Conservation (phyloP, 2,113 vertebrate genomes). For the Dissostichus mawsoni region DNA sequence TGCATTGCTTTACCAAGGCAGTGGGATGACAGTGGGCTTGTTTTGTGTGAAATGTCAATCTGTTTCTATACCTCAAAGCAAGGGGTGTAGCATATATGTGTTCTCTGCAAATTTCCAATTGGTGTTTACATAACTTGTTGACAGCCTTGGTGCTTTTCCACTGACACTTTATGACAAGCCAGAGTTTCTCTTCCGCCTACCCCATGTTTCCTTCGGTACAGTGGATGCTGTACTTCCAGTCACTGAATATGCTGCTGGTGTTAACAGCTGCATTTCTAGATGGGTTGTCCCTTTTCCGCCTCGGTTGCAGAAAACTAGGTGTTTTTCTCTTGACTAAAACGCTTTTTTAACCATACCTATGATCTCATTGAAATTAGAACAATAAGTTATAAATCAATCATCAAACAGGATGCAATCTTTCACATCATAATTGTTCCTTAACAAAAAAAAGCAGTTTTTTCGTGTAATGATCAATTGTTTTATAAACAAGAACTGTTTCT, state of each 20-base stretch:
- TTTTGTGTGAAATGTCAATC: slow-evolving; percentile 67
- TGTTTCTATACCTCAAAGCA: slow-evolving; percentile 54
- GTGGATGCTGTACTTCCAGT: slow-evolving; percentile 38
- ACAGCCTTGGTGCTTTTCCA: slow-evolving; percentile 50
- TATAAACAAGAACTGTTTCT: background rate
- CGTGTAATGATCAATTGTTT: background rate
- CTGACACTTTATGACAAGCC: slow-evolving; percentile 68
- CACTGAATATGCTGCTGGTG: slow-evolving; percentile 33
- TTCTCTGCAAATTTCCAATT: slow-evolving; percentile 42
- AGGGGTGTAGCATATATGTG: slow-evolving; percentile 41
- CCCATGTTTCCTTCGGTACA: slow-evolving; percentile 57
- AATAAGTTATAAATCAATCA: background rate
- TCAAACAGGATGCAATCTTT: background rate
- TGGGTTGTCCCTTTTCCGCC: slow-evolving; percentile 46
- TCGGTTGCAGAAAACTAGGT: background rate
- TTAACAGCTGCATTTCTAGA: slow-evolving; percentile 35
- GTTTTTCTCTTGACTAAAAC: background rate
- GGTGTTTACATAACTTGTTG: slow-evolving; percentile 71
- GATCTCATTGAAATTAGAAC: background rate
- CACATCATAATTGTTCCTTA: background rate
- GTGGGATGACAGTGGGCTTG: slow-evolving; percentile 65
- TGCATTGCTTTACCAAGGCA: slow-evolving; percentile 67
- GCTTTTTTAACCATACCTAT: background rate
- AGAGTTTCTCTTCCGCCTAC: slow-evolving; percentile 53
- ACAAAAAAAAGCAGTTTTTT: background rate